Evolutionary conservation across 1,140 invertebrate species (phyloP), one percentile per base, ranked within the genome.

Genomic region (Cotesia typhae): DNA sequence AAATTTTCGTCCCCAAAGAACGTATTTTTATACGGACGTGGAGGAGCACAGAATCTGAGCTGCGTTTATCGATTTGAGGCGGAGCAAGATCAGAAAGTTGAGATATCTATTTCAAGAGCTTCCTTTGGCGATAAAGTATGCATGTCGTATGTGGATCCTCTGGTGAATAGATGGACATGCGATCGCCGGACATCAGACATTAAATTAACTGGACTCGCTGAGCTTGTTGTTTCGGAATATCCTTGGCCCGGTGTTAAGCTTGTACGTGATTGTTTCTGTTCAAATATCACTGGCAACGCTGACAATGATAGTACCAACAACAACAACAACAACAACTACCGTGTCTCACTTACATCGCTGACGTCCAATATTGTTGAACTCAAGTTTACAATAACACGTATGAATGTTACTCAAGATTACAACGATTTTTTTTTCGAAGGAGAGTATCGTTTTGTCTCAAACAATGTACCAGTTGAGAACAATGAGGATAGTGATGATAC

Each of bases 391-490:
- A 90, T 95, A 2, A 92, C 89, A 1, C 89, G 91, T 76, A 95
- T 95, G 94, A 93, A 93, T 82, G 92, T 94, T 36, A 92, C 91
- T 7, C 92, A 95, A 82, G 94, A 95, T 85, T 94, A 93, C 76
- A 89, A 90, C 52, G 91, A 94, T 82, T 95, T 93, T 82, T 90
- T 90, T 76, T 95, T 95, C 83, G 93, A 95, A 79, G 94, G 92
- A 0, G 90, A 91, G 76, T 94, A 92, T 79, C 91, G 93, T 83
- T 94, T 94, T 81, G 80, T 92, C 47, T 83, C 89, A 28, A 76
- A 67, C 61, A 70, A 38, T 52, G 4, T 47, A 6, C 41, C 41
- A 47, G 41, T 47, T 47, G 41, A 47, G 7, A 10, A 47, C 41
- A 73, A 70, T 10, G 75, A 72, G 28, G 14, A 74, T 1, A 61